Base-by-base conservation (phyloP, 2,113 vertebrate species). In the Hemichromis elongatus region DNA sequence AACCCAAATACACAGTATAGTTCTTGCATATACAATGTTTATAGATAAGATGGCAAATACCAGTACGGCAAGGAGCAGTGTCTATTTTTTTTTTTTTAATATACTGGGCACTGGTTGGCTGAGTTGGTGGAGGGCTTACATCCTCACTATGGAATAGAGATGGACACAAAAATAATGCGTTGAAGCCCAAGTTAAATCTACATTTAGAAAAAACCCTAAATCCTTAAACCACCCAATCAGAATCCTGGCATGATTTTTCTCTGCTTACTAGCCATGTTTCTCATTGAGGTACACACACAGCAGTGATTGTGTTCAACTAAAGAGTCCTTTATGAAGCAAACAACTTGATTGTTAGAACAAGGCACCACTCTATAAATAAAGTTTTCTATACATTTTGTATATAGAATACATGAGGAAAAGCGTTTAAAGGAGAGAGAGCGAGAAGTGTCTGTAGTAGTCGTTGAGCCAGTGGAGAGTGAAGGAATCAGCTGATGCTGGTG, bases 1-100 rank as follows among this genome's bases (percentile, higher is more conserved):
- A 96, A 95, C 92, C 95, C 94, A 96, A 96, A 96, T 96, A 96
- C 96, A 96, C 95, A 96, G 79, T 94, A 96, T 96, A 96, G 82
- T 94, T 96, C 95, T 96, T 95, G 92, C 84, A 95, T 94, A 94
- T 91, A 93, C 52, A 87, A 92, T 79, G 77, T 92, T 90, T 93
- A 90, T 92, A 93, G 85, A 91, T 86, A 90, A 81, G 33, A 61
- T 81, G 82, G 81, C 73, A 83, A 88, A 83, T 45, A 77, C 78
- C 86, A 88, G 86, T 68, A 52, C 78, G 50, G 86, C 87, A 86
- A 80, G 24, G 77, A 89, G 84, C 83, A 87, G 84, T 80, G 63
- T 90, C 54, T 90, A 63, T 12, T 80, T 79, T 7, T 11, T 68
- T 68, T 68, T 42, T 70, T 26, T 45, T 45, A 45, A 85, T 79